Evolutionary conservation across 2,113 vertebrate genomes (phyloP).

Genomic region (Jaculus jaculus): DNA sequence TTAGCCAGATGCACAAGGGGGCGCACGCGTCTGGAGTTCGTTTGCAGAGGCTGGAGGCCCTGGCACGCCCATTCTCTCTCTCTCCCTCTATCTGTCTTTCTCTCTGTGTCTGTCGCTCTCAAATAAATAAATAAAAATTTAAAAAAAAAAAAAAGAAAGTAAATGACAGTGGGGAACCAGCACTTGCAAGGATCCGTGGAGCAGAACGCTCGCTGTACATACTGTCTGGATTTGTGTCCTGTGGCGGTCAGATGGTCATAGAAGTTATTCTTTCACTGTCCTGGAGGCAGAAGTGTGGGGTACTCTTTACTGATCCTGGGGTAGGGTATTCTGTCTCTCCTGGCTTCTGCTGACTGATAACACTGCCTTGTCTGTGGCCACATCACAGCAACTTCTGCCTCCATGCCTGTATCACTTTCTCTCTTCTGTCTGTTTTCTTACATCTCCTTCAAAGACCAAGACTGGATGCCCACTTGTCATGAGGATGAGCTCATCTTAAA

Average conservation of each 20-base stretch:
- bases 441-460: neutral
- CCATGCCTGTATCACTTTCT: neutral
- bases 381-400: neutral
- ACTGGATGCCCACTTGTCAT: neutral
- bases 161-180: too few species aligned
- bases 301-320: neutral
- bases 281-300: neutral
- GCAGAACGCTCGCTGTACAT: too few species aligned
- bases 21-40: too few species aligned
- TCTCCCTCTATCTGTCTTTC: too few species aligned
- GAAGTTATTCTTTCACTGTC: neutral
- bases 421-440: neutral
- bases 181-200: too few species aligned
- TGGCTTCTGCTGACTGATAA: rapidly evolving
- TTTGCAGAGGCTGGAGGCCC: too few species aligned
- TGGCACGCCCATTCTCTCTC: too few species aligned
- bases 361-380: neutral
- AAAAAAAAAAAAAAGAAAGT: too few species aligned
- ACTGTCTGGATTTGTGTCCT: neutral
- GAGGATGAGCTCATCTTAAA: neutral
- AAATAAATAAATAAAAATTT: too few species aligned
- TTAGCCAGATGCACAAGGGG: too few species aligned
- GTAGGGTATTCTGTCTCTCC: neutral
- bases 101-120: too few species aligned
- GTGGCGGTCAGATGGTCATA: neutral